phyloP scores from a whole-genome alignment of 1,140 invertebrate species.

The Calosoma granatense region DNA sequence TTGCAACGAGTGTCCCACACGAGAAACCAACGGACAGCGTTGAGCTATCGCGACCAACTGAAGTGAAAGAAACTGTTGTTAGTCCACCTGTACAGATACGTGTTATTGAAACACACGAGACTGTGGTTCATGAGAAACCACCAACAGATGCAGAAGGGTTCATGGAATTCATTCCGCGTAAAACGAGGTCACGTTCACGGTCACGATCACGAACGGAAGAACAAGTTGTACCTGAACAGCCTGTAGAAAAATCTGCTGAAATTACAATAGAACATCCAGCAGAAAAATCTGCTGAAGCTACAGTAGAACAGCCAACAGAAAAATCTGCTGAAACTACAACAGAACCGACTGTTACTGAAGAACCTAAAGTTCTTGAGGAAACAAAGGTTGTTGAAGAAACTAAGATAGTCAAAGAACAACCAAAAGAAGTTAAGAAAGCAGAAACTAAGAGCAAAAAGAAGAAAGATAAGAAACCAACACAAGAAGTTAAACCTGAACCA shows the following conservation, averaged over 20 bases:
- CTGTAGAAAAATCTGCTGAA: not conserved
- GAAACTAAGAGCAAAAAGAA: slow-evolving; percentile 3
- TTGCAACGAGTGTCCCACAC: not conserved
- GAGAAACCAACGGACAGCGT: not conserved
- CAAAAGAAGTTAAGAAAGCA: not conserved
- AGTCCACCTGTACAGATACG: not conserved
- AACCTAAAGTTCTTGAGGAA: not conserved
- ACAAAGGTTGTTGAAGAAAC: not conserved
- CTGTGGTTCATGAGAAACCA: not conserved
- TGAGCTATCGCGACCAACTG: not conserved
- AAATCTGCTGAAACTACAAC: too few species aligned
- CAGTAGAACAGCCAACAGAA: too few species aligned
- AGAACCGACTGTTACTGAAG: too few species aligned
- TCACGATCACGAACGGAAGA: not conserved
- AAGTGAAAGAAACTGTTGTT: not conserved
- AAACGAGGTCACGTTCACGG: not conserved
- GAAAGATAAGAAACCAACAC: not conserved
- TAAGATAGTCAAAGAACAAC: too few species aligned
- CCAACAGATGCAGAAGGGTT: not conserved
- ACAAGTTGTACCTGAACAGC: not conserved
- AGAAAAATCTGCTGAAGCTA: too few species aligned
- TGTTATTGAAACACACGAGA: not conserved
- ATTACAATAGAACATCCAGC: not conserved
- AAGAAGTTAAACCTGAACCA: not conserved
- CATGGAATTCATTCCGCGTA: not conserved